Conservation (phyloP, 2,113 vertebrate genomes). For the Chionodraco myersi region DNA sequence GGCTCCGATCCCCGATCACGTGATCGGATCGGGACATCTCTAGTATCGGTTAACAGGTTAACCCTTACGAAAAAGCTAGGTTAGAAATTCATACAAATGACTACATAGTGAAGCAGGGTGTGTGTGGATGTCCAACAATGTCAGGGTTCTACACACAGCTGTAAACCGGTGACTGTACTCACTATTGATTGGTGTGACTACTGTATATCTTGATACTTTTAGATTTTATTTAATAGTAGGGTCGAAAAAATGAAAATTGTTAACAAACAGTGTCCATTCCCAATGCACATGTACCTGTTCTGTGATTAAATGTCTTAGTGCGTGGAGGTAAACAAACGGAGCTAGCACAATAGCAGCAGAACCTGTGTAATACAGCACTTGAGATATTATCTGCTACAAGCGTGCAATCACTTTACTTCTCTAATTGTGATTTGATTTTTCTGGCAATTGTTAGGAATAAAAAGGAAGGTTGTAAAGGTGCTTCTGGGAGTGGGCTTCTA, state of each 20-base stretch:
- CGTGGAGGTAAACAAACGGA: constrained; percentile 55
- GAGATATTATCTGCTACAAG: constrained; percentile 62
- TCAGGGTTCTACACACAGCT: neutral
- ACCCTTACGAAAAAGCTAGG: neutral
- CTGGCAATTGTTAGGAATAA: constrained; percentile 58
- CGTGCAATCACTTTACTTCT: constrained; percentile 67
- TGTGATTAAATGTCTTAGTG: constrained; percentile 21
- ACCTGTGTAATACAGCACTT: constrained; percentile 35
- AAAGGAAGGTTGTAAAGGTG: constrained; percentile 66
- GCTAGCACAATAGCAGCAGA: constrained; percentile 21
- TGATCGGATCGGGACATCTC: too few relatives aligned
- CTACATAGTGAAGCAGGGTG: neutral
- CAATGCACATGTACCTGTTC: neutral
- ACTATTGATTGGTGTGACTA: neutral
- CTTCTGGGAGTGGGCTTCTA: constrained; percentile 52
- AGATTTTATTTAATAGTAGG: neutral
- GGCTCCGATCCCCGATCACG: too few relatives aligned
- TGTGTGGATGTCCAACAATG: neutral
- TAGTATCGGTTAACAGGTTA: too few relatives aligned
- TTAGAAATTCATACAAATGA: neutral
- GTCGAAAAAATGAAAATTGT: neutral
- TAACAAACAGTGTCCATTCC: neutral
- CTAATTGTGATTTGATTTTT: constrained; percentile 66
- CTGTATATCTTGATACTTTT: neutral
- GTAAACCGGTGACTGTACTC: neutral